A percentile compares a stretch with the other conserved stretches of the same genome.
Conservation (phyloP, 1,140 invertebrate genomes). For the Hyles euphorbiae region DNA sequence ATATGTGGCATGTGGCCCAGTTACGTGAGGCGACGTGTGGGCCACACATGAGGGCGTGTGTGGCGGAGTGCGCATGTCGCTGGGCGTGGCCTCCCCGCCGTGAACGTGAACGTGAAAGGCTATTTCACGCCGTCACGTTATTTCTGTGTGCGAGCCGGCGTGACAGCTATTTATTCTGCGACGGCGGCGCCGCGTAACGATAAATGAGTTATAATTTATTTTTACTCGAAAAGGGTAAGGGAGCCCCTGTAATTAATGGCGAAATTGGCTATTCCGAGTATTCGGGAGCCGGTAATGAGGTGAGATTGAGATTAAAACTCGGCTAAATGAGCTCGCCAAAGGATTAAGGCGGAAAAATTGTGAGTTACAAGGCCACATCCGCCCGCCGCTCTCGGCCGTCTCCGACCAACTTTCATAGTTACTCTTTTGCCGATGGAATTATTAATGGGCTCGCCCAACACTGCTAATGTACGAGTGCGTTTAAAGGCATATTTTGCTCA, state of each 20-base stretch:
- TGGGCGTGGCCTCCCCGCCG: slow-evolving; percentile 52
- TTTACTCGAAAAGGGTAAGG: slow-evolving; percentile 68
- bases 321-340: slow-evolving; percentile 59
- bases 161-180: slow-evolving; percentile 64
- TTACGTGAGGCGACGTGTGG: slow-evolving; percentile 36
- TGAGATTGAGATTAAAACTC: slow-evolving; percentile 73
- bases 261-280: slow-evolving; percentile 72
- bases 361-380: slow-evolving; percentile 28
- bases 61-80: slow-evolving; percentile 50
- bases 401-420: slow-evolving; percentile 22
- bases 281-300: slow-evolving; percentile 69
- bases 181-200: slow-evolving; percentile 32
- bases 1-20: slow-evolving; percentile 45
- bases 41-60: slow-evolving; percentile 41
- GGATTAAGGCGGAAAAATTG: slow-evolving; percentile 65
- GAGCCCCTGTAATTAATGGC: slow-evolving; percentile 66
- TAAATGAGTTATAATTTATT: slow-evolving; percentile 75
- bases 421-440: slow-evolving; percentile 16
- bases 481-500: too few species aligned
- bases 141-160: slow-evolving; percentile 48
- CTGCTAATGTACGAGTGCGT: too few species aligned
- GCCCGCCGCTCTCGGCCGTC: slow-evolving; percentile 5
- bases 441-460: slow-evolving; percentile 12
- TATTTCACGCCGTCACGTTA: slow-evolving; percentile 39
- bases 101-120: slow-evolving; percentile 41